Percentiles rank a stretch among this genome's conserved stretches.
Evolutionary conservation across 2,113 vertebrate genomes (phyloP).

Genomic region (Paracanthobrama guichenoti): DNA sequence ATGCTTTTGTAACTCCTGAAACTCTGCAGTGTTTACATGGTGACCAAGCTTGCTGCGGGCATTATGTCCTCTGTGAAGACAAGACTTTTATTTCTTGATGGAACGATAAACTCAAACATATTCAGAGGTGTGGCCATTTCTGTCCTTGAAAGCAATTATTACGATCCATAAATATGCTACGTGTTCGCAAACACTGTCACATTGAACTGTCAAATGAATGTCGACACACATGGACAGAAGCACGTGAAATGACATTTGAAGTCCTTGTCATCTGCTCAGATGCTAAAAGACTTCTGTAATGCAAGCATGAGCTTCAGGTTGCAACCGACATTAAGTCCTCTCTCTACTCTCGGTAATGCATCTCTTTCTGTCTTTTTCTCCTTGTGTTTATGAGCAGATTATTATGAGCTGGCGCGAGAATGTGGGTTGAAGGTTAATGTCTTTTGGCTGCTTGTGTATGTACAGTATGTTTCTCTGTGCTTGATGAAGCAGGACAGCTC

Average conservation of each 20-base stretch:
- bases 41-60: background rate
- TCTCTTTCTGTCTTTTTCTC: slow-evolving; percentile 1
- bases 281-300: background rate
- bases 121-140: background rate
- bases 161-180: background rate
- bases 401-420: slow-evolving; percentile 60
- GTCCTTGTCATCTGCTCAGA: background rate
- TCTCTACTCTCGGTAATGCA: background rate
- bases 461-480: slow-evolving; percentile 46
- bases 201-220: slow-evolving; percentile 20
- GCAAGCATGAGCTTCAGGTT: background rate
- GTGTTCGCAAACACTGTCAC: background rate
- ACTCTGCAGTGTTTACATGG: background rate
- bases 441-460: slow-evolving; percentile 59
- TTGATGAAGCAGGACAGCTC: slow-evolving; percentile 56
- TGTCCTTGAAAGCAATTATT: slow-evolving; percentile 35
- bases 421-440: slow-evolving; percentile 60
- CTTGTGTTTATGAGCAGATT: slow-evolving; percentile 52
- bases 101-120: background rate
- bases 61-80: background rate
- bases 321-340: background rate
- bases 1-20: background rate
- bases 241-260: background rate
- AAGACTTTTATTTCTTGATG: background rate
- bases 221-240: background rate